These are phyloP conservation scores for Ceratothoa steindachneri DNA, from an alignment of 2,888 invertebrate genomes.

Conservation along the genomic window DNA sequence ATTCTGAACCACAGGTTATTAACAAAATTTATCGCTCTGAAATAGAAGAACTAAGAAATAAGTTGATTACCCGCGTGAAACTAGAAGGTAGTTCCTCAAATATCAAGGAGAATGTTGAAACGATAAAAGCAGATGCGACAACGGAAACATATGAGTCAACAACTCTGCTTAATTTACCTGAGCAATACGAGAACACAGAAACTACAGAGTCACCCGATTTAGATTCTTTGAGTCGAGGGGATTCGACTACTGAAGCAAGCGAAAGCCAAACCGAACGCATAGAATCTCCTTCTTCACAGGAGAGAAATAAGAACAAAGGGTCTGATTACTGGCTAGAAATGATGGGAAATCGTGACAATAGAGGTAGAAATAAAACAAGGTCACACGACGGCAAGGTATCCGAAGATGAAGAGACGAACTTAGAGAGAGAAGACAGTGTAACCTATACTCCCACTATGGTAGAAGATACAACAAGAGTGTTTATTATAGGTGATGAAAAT, in stretches of 20 bases:
- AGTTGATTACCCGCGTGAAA: not conserved
- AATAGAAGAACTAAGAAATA: not conserved
- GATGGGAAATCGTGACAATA: too few relatives aligned
- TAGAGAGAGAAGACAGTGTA: too few relatives aligned
- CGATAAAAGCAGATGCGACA: not conserved
- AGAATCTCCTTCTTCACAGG: not conserved
- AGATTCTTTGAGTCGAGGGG: not conserved
- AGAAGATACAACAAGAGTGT: too few relatives aligned
- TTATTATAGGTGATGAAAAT: too few relatives aligned
- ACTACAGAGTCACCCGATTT: not conserved
- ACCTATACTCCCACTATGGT: too few relatives aligned
- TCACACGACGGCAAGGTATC: too few relatives aligned
- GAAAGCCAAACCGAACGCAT: too few relatives aligned
- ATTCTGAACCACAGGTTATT: too few relatives aligned
- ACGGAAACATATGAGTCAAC: not conserved
- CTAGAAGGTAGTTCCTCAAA: not conserved
- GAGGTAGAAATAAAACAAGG: too few relatives aligned
- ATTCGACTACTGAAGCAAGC: too few relatives aligned
- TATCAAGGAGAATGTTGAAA: not conserved
- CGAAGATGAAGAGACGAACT: too few relatives aligned
- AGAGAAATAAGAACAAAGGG: not conserved
- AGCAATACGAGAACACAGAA: not conserved
- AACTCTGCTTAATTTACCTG: not conserved
- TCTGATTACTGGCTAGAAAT: not conserved
- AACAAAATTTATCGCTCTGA: not conserved